Evolutionary conservation across 1,140 invertebrate species (phyloP), one percentile per base, ranked within the genome.

Genomic region (Pissodes strobi): DNA sequence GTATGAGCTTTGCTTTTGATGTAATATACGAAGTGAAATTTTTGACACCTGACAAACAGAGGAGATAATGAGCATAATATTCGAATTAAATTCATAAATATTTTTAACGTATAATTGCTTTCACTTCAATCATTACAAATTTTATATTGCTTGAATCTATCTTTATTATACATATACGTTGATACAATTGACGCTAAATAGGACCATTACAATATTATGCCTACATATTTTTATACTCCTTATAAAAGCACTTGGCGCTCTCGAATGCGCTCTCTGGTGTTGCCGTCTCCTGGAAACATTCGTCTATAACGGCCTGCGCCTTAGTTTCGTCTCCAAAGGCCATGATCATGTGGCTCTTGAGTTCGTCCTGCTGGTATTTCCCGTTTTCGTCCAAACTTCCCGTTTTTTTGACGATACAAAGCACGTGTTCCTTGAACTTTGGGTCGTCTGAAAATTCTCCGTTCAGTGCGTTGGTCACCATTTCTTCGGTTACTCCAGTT

Each of bases 351-450:
- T 5, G 5, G 5, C 13, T 15, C 5, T n/a, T 41, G 15, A 41
- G 5, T 41, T 41, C 13, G 13, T 41, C 39, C 6, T 6, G 5
- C 3, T n/a, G 10, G 5, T 4, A 13, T 5, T 80, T 74, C 1
- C 72, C 78, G 49, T 79, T 73, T 2, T 67, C 43, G 22, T 67
- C 65, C 1, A 78, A 12, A 2, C 80, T 73, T 10, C 74, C 78
- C 13, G 75, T 53, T 45, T 78, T 79, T 67, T 78, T 66, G 64
- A 79, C 78, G 68, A 81, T 78, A 37, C 79, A 81, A 0, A 75
- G 59, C 1, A 73, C 68, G 55, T 79, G 79, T 41, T 78, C 75
- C 45, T 79, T 80, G 2, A 80, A 61, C 3, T 64, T 72, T 9
- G 76, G 73, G 53, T 81, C 78, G 1, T 80, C 75, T 6, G 38